Percentiles rank a stretch among this genome's conserved stretches.
Conservation (phyloP, 2,113 vertebrate species). For the Ranitomeya imitator region DNA sequence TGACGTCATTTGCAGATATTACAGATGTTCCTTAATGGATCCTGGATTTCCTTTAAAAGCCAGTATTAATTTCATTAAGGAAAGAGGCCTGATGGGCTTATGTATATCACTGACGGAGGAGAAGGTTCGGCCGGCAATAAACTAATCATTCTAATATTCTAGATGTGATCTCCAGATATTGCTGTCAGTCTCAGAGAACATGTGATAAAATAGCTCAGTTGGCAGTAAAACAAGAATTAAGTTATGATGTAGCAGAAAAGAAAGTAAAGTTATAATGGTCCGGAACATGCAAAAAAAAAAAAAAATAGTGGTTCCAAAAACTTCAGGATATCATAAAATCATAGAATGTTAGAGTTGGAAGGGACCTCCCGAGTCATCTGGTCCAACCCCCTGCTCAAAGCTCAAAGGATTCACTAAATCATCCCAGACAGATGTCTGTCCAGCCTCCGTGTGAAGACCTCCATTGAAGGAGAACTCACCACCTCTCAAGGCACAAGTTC, state of each 20-base stretch:
- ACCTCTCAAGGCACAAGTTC: too few species aligned
- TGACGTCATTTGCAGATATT: conserved; percentile 4
- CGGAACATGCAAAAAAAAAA: not conserved
- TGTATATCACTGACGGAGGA: not conserved
- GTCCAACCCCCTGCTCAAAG: too few species aligned
- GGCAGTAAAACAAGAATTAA: not conserved
- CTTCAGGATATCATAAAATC: not conserved
- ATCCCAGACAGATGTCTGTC: too few species aligned
- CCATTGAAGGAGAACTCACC: too few species aligned
- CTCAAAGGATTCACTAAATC: too few species aligned
- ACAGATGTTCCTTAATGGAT: conserved; percentile 22
- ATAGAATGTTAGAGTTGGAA: too few species aligned
- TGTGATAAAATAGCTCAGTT: not conserved
- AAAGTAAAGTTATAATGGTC: not conserved
- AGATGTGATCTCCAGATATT: conserved; percentile 18
- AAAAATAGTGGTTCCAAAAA: not conserved
- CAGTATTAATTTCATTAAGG: conserved; percentile 20
- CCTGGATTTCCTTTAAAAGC: conserved; percentile 14
- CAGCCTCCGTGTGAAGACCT: too few species aligned
- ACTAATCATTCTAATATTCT: conserved; percentile 9
- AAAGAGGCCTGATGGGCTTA: not conserved
- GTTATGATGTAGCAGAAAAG: not conserved
- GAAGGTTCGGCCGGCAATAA: not conserved
- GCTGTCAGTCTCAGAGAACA: not conserved
- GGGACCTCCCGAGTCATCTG: too few species aligned